Conservation (phyloP, 2,888 invertebrate genomes). For the Cryptus armator region DNA sequence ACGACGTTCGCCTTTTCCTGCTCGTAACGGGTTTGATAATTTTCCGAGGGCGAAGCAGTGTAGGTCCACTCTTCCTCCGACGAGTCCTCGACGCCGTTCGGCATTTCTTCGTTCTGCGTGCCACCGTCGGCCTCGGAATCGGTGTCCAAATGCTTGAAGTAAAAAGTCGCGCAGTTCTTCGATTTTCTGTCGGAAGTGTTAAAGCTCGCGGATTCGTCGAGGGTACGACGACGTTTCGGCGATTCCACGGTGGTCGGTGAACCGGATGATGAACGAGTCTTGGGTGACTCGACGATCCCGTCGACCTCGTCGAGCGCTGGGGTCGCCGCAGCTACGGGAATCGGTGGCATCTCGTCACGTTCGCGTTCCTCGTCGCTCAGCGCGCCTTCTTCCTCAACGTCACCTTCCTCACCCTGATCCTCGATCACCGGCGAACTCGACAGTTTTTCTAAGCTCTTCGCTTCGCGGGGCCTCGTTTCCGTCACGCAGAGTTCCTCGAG, state of each 20-base stretch:
- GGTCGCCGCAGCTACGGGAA: slow-evolving; percentile 78
- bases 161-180: slow-evolving; percentile 93
- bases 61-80: slow-evolving; percentile 91
- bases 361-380: slow-evolving; percentile 74
- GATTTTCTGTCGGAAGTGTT: slow-evolving; percentile 90
- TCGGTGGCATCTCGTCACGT: slow-evolving; percentile 81
- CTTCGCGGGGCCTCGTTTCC: slow-evolving; percentile 77
- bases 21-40: slow-evolving; percentile 69
- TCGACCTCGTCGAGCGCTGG: slow-evolving; percentile 79
- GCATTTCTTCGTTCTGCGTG: slow-evolving; percentile 80
- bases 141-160: slow-evolving; percentile 94
- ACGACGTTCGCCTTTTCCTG: slow-evolving; percentile 77
- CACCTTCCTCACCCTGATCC: slow-evolving; percentile 80
- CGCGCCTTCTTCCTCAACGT: slow-evolving; percentile 78
- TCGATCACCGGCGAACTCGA: slow-evolving; percentile 68
- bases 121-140: slow-evolving; percentile 91
- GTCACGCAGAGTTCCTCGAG: slow-evolving; percentile 83
- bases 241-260: slow-evolving; percentile 55
- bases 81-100: slow-evolving; percentile 86
- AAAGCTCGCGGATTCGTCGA: slow-evolving; percentile 78
- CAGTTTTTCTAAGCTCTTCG: slow-evolving; percentile 66
- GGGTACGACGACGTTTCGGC: slow-evolving; percentile 76
- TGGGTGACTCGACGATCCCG: slow-evolving; percentile 68
- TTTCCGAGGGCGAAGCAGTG: slow-evolving; percentile 78
- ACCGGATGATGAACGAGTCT: slow-evolving; percentile 18